Base-by-base conservation (phyloP, 2,888 invertebrate genomes). In the Eilema griseolum region DNA sequence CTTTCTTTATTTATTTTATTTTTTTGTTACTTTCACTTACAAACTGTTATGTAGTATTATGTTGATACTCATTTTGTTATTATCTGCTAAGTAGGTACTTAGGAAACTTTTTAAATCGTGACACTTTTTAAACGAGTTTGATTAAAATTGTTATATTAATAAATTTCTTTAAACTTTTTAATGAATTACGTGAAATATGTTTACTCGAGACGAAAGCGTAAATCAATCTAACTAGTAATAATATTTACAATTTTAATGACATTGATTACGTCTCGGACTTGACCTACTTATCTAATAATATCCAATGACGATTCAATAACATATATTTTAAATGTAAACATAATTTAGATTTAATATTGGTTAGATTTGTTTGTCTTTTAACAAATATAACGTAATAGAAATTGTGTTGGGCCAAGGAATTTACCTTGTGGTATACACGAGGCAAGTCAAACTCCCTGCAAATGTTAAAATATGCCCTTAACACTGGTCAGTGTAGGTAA, bases 261-360 rank as follows among this genome's bases (percentile, higher is more conserved):
- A 59, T 57, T 66, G 37, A 28, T n/a, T 20, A 46, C 57, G 56
- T 67, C 65, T 59, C 59, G 70, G 63, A 46, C 70, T 71, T 71
- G 70, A 71, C 67, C 70, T 12, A 33, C 2, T 52, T 71, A 71
- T 71, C 70, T 71, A 11, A 23, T 26, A 66, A 61, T 26, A 59
- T 3, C 20, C 28, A 28, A 62, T 70, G 31, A 46, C 62, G 10
- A 63, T 60, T 57, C 24, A 33, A 16, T 33, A 31, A 37, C 23
- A 24, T 37, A 23, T 56, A n/a, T 26, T 26, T 33, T 10, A 26
- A 10, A 28, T 12, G n/a, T 63, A 28, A 64, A 52, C n/a, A 52
- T 46, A 28, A 12, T 64, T 52, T 28, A 52, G 7, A 12, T 14
- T n/a, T 2, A 52, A 33, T 11, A 28, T 31, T 28, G 7, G 14